phyloP scores from a whole-genome alignment of 2,113 vertebrate genomes.

The Xiphophorus maculatus region DNA sequence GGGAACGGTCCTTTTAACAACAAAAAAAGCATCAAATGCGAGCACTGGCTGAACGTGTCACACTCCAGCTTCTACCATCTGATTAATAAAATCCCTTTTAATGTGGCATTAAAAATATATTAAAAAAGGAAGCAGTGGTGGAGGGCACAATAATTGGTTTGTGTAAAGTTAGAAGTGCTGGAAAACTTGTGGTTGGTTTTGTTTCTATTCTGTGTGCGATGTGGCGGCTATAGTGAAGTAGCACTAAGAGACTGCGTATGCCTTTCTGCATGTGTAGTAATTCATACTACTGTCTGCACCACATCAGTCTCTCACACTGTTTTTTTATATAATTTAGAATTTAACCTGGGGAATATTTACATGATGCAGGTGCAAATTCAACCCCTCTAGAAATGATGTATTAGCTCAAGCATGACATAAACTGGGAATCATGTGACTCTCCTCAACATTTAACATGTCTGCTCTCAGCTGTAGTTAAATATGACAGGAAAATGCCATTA shows the following conservation, averaged over 20 bases:
- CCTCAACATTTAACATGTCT: no score
- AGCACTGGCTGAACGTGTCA: conserved; percentile 41
- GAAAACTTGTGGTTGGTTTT: conserved; percentile 44
- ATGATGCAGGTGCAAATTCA: no score
- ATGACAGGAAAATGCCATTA: no score
- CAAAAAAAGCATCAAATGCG: conserved; percentile 71
- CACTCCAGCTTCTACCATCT: conserved; percentile 46
- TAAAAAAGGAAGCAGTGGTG: conserved; percentile 24
- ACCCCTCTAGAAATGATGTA: no score
- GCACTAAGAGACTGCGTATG: not conserved
- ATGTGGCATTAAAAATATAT: conserved; percentile 71
- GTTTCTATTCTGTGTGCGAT: not conserved
- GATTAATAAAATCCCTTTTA: conserved; percentile 75
- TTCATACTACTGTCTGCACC: not conserved
- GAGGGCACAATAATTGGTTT: conserved; percentile 29
- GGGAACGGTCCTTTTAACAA: conserved; percentile 71
- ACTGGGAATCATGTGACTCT: no score
- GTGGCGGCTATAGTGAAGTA: not conserved
- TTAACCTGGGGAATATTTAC: not conserved
- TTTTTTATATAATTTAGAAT: not conserved
- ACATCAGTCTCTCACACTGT: not conserved
- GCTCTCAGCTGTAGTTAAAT: no score
- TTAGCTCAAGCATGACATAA: no score
- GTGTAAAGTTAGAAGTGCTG: conserved; percentile 41
- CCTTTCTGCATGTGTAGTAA: not conserved